Evolutionary conservation across 1,140 invertebrate species (phyloP).

Genomic region (Cherax quadricarinatus): DNA sequence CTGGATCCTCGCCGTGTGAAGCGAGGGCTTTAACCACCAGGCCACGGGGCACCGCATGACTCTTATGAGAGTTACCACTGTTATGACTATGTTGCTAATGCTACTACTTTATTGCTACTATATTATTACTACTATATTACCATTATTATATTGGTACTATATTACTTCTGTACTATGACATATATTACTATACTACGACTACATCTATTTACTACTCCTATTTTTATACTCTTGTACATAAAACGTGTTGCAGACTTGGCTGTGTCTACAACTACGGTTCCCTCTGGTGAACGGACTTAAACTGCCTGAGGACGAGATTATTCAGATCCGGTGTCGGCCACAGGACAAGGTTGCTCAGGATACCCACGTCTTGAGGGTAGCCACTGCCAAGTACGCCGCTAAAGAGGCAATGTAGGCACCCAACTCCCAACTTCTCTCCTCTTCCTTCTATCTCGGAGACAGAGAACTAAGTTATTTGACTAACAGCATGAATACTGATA

Average conservation of each 20-base stretch:
- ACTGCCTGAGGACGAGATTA: conserved; percentile 81
- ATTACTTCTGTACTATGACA: too few species aligned
- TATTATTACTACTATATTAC: too few species aligned
- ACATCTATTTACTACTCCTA: neutral
- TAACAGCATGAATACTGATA: conserved; percentile 35
- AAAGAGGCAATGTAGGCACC: conserved; percentile 71
- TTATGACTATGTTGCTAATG: too few species aligned
- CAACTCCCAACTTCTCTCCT: conserved; percentile 9
- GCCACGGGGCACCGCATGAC: too few species aligned
- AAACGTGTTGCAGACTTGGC: conserved; percentile 72
- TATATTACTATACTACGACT: too few species aligned
- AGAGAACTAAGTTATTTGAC: conserved; percentile 9
- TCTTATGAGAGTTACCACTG: too few species aligned
- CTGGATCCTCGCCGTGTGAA: too few species aligned
- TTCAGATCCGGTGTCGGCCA: conserved; percentile 82
- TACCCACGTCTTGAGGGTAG: conserved; percentile 77
- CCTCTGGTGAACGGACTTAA: conserved; percentile 81
- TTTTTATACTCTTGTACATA: neutral
- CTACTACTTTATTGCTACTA: neutral
- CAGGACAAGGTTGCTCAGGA: conserved; percentile 81
- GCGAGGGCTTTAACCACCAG: too few species aligned
- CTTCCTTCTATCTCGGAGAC: conserved; percentile 34
- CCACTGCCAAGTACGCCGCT: conserved; percentile 66
- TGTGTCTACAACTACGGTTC: conserved; percentile 81
- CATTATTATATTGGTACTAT: too few species aligned